A percentile compares a stretch with the other conserved stretches of the same genome.
These are phyloP conservation scores for Muntiacus reevesi DNA, from an alignment of 2,113 vertebrate genomes.

Conservation along the genomic window DNA sequence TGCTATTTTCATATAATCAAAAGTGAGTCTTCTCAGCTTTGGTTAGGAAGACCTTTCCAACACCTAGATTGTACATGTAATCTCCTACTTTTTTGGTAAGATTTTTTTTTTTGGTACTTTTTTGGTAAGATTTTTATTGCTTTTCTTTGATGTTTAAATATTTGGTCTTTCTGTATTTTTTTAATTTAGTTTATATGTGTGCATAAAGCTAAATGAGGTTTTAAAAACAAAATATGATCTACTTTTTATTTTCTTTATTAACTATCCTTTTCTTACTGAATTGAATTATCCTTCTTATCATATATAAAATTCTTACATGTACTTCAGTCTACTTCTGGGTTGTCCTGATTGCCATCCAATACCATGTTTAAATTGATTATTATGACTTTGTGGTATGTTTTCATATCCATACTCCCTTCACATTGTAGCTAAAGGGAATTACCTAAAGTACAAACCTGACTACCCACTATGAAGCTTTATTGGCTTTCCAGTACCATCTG, in stretches of 20 bases:
- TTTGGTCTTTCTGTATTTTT: not conserved
- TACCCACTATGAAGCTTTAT: not conserved
- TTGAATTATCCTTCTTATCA: not conserved
- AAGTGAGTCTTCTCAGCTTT: not conserved
- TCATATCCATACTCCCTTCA: not conserved
- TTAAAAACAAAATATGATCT: not conserved
- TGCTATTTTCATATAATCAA: not conserved
- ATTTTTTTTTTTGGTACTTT: too few species aligned
- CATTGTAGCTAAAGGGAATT: not conserved
- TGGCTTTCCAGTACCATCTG: not conserved
- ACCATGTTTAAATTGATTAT: not conserved
- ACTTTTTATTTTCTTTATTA: constrained; percentile 14
- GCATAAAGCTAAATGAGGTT: not conserved
- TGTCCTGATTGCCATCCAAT: not conserved
- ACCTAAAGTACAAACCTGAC: not conserved
- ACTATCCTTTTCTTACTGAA: not conserved
- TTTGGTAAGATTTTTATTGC: not conserved
- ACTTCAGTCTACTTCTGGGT: not conserved
- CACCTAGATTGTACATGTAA: not conserved
- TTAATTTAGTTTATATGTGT: not conserved
- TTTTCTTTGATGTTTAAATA: not conserved
- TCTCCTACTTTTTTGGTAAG: not conserved
- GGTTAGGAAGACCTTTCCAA: not conserved
- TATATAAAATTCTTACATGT: not conserved
- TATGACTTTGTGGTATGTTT: not conserved